Conservation (phyloP, 2,888 invertebrate species). For the Drosophila tripunctata region DNA sequence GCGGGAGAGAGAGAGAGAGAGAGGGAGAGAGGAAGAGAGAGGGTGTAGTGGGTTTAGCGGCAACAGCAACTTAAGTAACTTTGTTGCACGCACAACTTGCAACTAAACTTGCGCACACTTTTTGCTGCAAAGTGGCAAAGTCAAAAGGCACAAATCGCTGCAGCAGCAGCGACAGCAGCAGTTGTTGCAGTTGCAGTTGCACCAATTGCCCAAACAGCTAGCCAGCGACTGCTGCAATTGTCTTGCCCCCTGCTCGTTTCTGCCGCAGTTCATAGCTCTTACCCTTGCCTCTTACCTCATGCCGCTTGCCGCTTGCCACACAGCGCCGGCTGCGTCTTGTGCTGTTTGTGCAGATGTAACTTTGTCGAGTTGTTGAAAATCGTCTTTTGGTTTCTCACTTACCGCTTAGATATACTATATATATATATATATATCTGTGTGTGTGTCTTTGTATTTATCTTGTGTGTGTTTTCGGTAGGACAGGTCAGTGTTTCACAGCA, state of each 20-base stretch:
- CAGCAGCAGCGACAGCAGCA: constrained; percentile 4
- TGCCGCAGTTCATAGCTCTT: background rate
- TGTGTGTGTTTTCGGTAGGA: constrained; percentile 49
- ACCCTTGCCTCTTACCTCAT: too few relatives aligned
- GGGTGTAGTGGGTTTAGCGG: background rate
- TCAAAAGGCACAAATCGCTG: constrained; percentile 38
- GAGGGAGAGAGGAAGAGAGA: constrained; percentile 7
- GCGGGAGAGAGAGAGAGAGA: background rate
- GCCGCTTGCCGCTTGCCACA: background rate
- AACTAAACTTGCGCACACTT: constrained; percentile 43
- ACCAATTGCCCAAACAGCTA: constrained; percentile 6
- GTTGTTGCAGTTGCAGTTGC: constrained; percentile 14
- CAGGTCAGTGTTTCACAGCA: constrained; percentile 65
- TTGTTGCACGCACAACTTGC: constrained; percentile 64
- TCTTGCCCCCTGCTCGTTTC: background rate
- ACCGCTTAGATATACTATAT: too few relatives aligned
- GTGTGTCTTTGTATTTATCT: constrained; percentile 50
- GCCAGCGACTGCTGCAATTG: constrained; percentile 2
- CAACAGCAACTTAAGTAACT: constrained; percentile 47
- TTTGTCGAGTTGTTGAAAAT: constrained; percentile 26
- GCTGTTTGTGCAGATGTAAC: constrained; percentile 74
- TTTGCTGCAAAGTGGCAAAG: constrained; percentile 57
- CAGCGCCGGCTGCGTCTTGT: constrained; percentile 64
- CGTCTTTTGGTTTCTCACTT: constrained; percentile 18
- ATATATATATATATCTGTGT: constrained; percentile 7